Base-by-base conservation (phyloP, 1,140 invertebrate genomes). In the Bombus pyrosoma region DNA sequence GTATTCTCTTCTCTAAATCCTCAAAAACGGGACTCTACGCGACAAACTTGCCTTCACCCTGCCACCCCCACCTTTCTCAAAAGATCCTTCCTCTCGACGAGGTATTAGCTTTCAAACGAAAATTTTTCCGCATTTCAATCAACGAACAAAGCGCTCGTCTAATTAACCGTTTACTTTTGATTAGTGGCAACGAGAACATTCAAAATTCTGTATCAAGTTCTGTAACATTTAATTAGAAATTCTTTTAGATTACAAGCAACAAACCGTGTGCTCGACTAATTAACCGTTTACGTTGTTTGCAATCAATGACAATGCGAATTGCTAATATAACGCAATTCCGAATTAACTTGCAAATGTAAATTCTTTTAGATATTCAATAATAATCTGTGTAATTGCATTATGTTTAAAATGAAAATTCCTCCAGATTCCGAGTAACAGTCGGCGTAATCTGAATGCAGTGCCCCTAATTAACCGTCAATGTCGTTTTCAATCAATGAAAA, bases 21-120 rank as follows among this genome's bases (percentile, higher is more conserved):
- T 28, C 76, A 66, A 79, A 79, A 79, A 62, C 28, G 25, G 39
- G 22, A 66, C 41, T n/a, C 39, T 39, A 10, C 72, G 64, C 34
- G 43, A 75, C 53, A 74, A 39, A 25, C 25, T 39, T 34, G 2
- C 34, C 5, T n/a, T 10, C 1, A 3, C 0, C 39, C 28, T 15
- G 3, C 28, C 28, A 28, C 10, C 10, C 57, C 43, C 6, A 13
- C 13, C 12, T 68, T n/a, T 32, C 47, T 25, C 37, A 3, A 39
- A 15, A 37, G 66, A 53, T 41, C 37, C 18, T 18, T 41, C 0
- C 22, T 10, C 37, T 3, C 22, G 25, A 10, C 22, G 12, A 28
- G 18, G 18, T 41, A 72, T 81, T 59, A 18, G 15, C 43, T 73
- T 81, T 39, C 68, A 57, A 72, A 43, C n/a, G 68, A 43, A 32